A percentile compares a stretch with the other conserved stretches of the same genome.
Evolutionary conservation across 2,797 vertebrate genomes (phyloP).

Genomic region (Lepus oiostolus): DNA sequence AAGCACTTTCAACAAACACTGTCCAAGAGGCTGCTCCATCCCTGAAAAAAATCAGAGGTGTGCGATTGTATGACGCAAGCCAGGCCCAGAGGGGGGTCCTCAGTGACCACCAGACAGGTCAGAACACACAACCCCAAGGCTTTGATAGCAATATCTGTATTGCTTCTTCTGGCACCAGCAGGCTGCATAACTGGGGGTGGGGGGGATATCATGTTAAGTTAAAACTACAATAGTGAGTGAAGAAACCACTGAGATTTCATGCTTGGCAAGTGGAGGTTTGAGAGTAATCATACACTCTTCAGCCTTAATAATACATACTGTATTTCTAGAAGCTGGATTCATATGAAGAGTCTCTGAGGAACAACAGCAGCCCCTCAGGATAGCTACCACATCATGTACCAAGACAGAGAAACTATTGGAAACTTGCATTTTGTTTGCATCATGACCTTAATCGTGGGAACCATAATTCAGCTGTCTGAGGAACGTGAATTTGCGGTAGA

Average conservation of each 20-base stretch:
- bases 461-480: constrained; percentile 49
- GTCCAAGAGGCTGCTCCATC: neutral
- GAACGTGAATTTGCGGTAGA: constrained; percentile 76
- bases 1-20: neutral
- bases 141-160: neutral
- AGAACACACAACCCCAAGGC: neutral
- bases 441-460: constrained; percentile 76
- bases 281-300: neutral
- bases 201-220: neutral
- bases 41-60: constrained; percentile 24
- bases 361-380: neutral
- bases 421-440: constrained; percentile 70
- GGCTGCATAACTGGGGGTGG: neutral
- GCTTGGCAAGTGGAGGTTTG: neutral
- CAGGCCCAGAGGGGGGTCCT: neutral
- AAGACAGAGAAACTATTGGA: neutral
- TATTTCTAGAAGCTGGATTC: constrained; percentile 77
- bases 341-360: constrained; percentile 67
- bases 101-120: neutral
- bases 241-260: neutral
- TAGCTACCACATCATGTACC: constrained; percentile 39
- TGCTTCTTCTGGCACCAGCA: neutral
- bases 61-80: neutral
- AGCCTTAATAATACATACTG: constrained; percentile 36
- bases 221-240: neutral